Base-by-base conservation (phyloP, 1,140 invertebrate species). In the Drosophila repletoides region DNA sequence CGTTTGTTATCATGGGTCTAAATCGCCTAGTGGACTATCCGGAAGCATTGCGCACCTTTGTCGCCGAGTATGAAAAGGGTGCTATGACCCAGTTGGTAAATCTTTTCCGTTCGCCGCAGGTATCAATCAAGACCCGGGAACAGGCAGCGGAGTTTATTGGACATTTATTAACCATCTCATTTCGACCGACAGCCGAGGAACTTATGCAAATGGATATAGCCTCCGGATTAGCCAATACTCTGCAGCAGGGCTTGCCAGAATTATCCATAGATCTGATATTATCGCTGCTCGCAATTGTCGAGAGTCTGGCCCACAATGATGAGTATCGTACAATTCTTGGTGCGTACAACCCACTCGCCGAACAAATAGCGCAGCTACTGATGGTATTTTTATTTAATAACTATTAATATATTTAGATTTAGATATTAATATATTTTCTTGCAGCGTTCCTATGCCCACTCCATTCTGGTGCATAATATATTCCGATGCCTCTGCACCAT, bases 401-500 rank as follows among this genome's bases (percentile, higher is more conserved):
- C 2, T 0, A 1, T 0, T 2, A 19, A n/a, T 21, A 26, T 3
- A 22, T 14, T 10, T 0, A 4, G 3, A 6, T 14, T 9, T 2
- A 5, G 14, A 9, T 24, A 38, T 9, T 9, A 14, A 19, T 29
- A 28, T n/a, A 7, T 34, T 22, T 3, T 12, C 0, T 5, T 2
- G 1, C 5, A 89, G 88, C 70, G 64, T 3, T 81, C 88, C n/a
- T 89, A 70, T 51, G 70, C 87, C 2, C 70, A 88, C 33, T 76
- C 83, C 9, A 86, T 89, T 7, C 24, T 89, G 52, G 83, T 89
- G 3, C 87, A 72, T 33, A 86, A 86, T 21, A 83, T 89, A 12
- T 89, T 88, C 46, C 88, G 88, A 12, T 89, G 88, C 41, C 65
- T 89, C 2, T 81, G 83, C 59, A 89, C 83, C 9, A 26, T 89